Base-by-base conservation (phyloP, 2,888 invertebrate species). In the Synanthedon formicaeformis region DNA sequence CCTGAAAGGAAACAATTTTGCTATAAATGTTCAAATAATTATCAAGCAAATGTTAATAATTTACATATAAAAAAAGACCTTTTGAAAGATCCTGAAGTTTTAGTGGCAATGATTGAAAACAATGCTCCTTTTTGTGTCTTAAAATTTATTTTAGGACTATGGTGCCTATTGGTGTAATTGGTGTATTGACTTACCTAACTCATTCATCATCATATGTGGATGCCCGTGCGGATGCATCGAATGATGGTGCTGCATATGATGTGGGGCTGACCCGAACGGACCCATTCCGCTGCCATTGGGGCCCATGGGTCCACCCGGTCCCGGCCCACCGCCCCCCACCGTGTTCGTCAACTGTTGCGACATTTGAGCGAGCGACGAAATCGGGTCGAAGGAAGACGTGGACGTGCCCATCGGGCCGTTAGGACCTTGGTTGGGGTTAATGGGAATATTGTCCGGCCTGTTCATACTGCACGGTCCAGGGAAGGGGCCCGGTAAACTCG, bases 341-440 rank as follows among this genome's bases (percentile, higher is more conserved):
- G 93, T 93, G 67, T 93, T 95, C 12, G 96, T 95, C 59, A 97
- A 82, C 73, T 96, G 96, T 70, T 97, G 96, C 58, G 96, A 96
- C 97, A 97, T 97, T 80, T 97, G 96, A 53, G 96, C 96, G 67
- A 97, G 89, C 8, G 96, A 97, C 52, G 96, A 95, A 66, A 97
- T 97, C 1, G 97, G 97, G 88, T 97, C 97, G 78, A 97, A 97
- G 71, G 95, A 69, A 90, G 88, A 72, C 50, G 82, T 75, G 48
- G 77, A 63, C 4, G 82, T 67, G 79, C 90, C 84, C 91, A 92
- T 66, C 78, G 90, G 79, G 70, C 91, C 72, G 76, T 87, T 64
- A 77, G 86, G 81, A 67, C 90, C 77, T 78, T 82, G 84, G 70
- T 87, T 87, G 53, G 81, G 86, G 67, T 80, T 86, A 65, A 81